phyloP scores from a whole-genome alignment of 2,113 vertebrate genomes.

The Rynchops niger region DNA sequence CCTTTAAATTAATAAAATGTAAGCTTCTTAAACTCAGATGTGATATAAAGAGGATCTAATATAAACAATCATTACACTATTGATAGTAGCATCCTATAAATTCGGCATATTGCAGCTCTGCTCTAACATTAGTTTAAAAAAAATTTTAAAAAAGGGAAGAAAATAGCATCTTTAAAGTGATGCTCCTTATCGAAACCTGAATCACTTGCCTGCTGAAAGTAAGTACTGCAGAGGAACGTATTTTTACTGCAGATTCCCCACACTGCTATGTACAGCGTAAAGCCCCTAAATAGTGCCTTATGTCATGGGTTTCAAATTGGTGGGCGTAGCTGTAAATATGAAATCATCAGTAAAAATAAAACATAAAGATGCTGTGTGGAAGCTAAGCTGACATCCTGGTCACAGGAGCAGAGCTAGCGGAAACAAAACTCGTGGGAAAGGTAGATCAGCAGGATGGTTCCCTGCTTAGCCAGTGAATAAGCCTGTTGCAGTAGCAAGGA shows the following conservation, averaged over 20 bases:
- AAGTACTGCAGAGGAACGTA: background rate
- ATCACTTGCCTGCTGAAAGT: background rate
- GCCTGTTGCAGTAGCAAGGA: background rate
- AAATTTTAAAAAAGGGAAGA: background rate
- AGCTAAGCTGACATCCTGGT: background rate
- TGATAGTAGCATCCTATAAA: background rate
- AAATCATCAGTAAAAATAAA: slow-evolving; percentile 18
- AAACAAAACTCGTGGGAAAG: background rate
- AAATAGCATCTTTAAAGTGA: background rate
- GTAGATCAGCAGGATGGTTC: background rate
- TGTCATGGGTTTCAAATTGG: background rate
- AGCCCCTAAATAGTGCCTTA: background rate
- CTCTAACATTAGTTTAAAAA: background rate
- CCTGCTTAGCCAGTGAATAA: background rate
- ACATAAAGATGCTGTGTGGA: background rate
- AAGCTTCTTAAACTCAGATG: background rate
- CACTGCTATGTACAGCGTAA: background rate
- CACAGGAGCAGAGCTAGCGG: background rate
- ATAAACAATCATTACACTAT: background rate
- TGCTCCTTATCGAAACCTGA: background rate
- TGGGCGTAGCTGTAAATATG: slow-evolving; percentile 6
- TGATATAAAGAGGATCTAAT: background rate
- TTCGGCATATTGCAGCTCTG: background rate
- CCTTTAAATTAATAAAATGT: background rate
- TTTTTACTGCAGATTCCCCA: background rate